Base-by-base conservation (phyloP, 1,140 invertebrate genomes). In the Subanguina moxae region DNA sequence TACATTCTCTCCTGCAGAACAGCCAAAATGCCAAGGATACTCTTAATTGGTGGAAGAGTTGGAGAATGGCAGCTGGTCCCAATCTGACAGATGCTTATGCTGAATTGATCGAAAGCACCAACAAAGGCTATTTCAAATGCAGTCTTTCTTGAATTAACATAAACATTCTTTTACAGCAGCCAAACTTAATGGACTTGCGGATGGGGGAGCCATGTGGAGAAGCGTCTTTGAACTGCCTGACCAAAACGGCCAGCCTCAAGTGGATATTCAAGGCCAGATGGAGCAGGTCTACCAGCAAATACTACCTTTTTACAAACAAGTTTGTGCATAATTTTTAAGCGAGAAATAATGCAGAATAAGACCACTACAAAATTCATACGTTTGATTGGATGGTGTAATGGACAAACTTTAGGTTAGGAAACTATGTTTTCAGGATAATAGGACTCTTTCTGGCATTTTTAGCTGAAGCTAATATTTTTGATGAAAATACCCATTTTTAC, bases 191-290 rank as follows among this genome's bases (percentile, higher is more conserved):
- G 75, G 75, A 52, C 75, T 56, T 62, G 32, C 64, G 52, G 56
- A 76, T 66, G 63, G 67, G 11, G 74, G 75, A 19, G 67, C 67
- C 27, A 77, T 76, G 74, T 76, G 74, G 74, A 21, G 67, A 17
- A 57, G 63, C 48, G 76, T 73, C n/a, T 76, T 68, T 57, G 74
- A 76, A 62, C 23, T 72, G 11, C 52, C 69, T 11, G 59, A 65
- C 0, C 25, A 64, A n/a, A 38, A 69, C 32, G 56, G 52, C 15
- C 0, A 62, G 48, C 28, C 30, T 23, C 64, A 67, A 75, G 25
- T 74, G 11, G 66, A 76, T 45, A 32, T 74, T 0, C 23, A 45
- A 27, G 62, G 23, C 9, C 70, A 73, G 58, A 46, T 71, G 25
- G 64, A 76, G 15, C 43, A 57, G 23, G 25, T 70, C 45, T 74